Conservation (phyloP, 2,113 vertebrate genomes). For the Kryptolebias marmoratus region DNA sequence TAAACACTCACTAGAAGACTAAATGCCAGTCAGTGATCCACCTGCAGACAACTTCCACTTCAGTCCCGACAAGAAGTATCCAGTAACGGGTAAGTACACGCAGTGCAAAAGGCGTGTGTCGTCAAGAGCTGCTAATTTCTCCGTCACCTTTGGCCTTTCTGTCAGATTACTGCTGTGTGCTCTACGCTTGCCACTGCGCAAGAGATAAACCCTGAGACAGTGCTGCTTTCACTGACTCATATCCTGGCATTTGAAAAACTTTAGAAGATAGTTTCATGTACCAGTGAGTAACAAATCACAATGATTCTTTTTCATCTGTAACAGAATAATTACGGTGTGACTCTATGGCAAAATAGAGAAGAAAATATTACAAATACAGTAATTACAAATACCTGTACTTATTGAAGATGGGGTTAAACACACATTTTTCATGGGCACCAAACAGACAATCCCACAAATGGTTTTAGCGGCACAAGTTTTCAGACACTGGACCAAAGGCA, state of each 20-base stretch:
- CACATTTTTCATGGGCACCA: background rate
- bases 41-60: background rate
- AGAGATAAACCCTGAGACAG: background rate
- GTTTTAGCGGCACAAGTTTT: background rate
- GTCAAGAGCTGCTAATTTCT: slow-evolving; percentile 4
- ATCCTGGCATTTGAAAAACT: slow-evolving; percentile 24
- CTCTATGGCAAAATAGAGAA: background rate
- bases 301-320: background rate
- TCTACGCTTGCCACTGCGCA: background rate
- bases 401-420: too few relatives aligned
- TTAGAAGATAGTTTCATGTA: slow-evolving; percentile 22
- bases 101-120: slow-evolving; percentile 1
- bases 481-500: background rate
- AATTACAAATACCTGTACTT: background rate
- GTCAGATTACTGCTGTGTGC: slow-evolving; percentile 3
- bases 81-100: background rate
- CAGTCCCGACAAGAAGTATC: background rate
- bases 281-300: background rate
- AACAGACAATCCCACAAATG: background rate
- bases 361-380: too few relatives aligned
- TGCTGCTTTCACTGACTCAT: slow-evolving; percentile 30
- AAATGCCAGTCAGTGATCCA: background rate
- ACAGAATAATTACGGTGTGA: slow-evolving; percentile 7
- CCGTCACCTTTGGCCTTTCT: slow-evolving; percentile 24
- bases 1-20: background rate